Percentiles rank a stretch among this genome's conserved stretches.
Evolutionary conservation across 2,113 vertebrate species (phyloP).

Genomic region (Nymphicus hollandicus): DNA sequence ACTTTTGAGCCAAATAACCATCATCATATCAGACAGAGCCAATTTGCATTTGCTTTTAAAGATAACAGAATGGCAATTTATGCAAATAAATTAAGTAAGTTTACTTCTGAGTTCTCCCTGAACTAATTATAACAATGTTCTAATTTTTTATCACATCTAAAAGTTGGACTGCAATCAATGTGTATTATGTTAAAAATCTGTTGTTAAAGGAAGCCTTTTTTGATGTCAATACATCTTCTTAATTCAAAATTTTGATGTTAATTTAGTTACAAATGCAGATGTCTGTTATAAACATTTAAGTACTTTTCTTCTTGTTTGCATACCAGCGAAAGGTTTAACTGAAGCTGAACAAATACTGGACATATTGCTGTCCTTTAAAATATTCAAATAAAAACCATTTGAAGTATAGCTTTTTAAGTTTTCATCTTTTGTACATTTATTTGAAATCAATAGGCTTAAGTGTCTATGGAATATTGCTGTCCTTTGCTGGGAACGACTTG

Average conservation of each 20-base stretch:
- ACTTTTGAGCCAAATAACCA: constrained; percentile 88
- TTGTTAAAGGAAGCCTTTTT: constrained; percentile 70
- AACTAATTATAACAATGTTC: constrained; percentile 86
- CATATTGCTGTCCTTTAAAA: constrained; percentile 30
- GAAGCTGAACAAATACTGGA: constrained; percentile 66
- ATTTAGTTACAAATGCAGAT: constrained; percentile 71
- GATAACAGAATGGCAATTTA: constrained; percentile 87
- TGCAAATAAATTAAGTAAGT: constrained; percentile 88
- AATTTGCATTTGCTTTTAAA: constrained; percentile 87
- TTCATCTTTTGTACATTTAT: constrained; percentile 19
- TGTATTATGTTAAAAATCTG: constrained; percentile 70
- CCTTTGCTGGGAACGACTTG: not conserved
- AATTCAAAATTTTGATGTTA: constrained; percentile 77
- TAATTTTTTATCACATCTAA: constrained; percentile 78
- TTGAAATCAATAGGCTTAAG: constrained; percentile 21
- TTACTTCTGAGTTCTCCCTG: constrained; percentile 86
- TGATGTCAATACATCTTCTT: constrained; percentile 71
- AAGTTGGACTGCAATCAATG: constrained; percentile 77
- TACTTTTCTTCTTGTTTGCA: constrained; percentile 49
- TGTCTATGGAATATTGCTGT: not conserved
- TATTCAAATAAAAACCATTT: not conserved
- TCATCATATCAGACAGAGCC: constrained; percentile 85
- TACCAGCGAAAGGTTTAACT: constrained; percentile 67
- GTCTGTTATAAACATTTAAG: constrained; percentile 66
- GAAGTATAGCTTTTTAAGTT: constrained; percentile 23